Evolutionary conservation across 2,888 invertebrate species (phyloP), one percentile per base, ranked within the genome.

Genomic region (Drosophila subquinaria): DNA sequence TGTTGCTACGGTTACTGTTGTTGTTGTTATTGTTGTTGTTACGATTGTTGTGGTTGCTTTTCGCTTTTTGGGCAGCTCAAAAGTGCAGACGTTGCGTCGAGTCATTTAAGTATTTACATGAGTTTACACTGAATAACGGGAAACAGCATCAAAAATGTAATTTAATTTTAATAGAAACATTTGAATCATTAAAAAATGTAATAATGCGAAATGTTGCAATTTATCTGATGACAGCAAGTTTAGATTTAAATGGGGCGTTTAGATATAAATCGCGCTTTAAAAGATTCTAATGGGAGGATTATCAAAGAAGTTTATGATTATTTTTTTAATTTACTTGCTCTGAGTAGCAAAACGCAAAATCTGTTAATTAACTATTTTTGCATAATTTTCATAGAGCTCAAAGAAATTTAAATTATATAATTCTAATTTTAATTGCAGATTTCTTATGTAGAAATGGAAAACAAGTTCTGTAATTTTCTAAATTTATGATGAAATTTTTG

Each of bases 111-210:
- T 35, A 60, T 65, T 56, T 65, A 59, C 73, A 73, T 52, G 30
- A 59, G 48, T 50, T 59, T 62, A 69, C 78, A 77, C 48, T 56
- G 64, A 59, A 48, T 61, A 52, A 65, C 15, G 57, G 13, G 27
- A 74, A 57, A 51, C 35, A 40, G 52, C 55, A 60, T n/a, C 42
- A 70, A 52, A 61, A 40, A 5, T 33, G 50, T 55, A 59, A 76
- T 62, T 65, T 66, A 42, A 52, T 48, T 33, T 38, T 40, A 59
- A 42, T 45, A 55, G 11, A 36, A 48, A 33, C 53, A 62, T 45
- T 45, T 35, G 40, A 48, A 33, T 40, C 13, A 13, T 36, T 9
- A 4, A 36, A 13, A 47, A 17, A 36, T 11, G 23, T 23, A 13
- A 17, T 50, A 23, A 43, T 47, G 62, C 40, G 2, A 42, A 53